phyloP scores from a whole-genome alignment of 1,140 invertebrate species.

The Procambarus clarkii region DNA sequence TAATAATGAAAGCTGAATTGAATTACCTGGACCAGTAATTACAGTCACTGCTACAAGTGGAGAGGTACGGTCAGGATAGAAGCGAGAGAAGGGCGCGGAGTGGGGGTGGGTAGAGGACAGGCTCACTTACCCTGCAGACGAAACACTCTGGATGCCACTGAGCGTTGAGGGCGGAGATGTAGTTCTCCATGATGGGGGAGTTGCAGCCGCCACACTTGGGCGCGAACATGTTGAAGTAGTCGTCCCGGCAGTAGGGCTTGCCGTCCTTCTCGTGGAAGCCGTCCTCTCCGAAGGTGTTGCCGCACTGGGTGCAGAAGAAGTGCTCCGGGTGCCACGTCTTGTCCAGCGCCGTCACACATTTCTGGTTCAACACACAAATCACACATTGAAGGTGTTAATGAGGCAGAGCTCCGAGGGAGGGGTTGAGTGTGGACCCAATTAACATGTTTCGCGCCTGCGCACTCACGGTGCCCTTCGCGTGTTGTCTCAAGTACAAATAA shows the following conservation, averaged over 20 bases:
- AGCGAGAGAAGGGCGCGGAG: not conserved
- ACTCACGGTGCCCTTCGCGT: no score
- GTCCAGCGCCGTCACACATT: slow-evolving; percentile 98
- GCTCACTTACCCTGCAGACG: slow-evolving; percentile 94
- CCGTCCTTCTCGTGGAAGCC: slow-evolving; percentile 96
- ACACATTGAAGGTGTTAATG: no score
- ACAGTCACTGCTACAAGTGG: not conserved
- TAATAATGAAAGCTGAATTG: no score
- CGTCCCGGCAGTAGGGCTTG: slow-evolving; percentile 94
- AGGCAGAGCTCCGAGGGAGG: no score
- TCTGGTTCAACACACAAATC: slow-evolving; percentile 80
- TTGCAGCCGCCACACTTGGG: slow-evolving; percentile 98
- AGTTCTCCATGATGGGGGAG: slow-evolving; percentile 98
- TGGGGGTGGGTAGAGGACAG: not conserved
- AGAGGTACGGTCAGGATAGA: not conserved
- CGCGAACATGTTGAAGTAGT: slow-evolving; percentile 99
- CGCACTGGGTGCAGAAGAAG: slow-evolving; percentile 99
- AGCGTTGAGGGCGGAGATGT: slow-evolving; percentile 96
- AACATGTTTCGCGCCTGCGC: no score
- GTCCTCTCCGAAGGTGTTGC: slow-evolving; percentile 96
- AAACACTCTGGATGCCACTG: slow-evolving; percentile 99
- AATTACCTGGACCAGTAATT: no score
- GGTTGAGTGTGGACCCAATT: no score
- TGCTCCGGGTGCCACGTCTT: slow-evolving; percentile 99
- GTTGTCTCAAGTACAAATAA: no score